These are phyloP conservation scores for Pogonocichla stellata DNA, from an alignment of 2,113 vertebrate species.

Conservation along the genomic window DNA sequence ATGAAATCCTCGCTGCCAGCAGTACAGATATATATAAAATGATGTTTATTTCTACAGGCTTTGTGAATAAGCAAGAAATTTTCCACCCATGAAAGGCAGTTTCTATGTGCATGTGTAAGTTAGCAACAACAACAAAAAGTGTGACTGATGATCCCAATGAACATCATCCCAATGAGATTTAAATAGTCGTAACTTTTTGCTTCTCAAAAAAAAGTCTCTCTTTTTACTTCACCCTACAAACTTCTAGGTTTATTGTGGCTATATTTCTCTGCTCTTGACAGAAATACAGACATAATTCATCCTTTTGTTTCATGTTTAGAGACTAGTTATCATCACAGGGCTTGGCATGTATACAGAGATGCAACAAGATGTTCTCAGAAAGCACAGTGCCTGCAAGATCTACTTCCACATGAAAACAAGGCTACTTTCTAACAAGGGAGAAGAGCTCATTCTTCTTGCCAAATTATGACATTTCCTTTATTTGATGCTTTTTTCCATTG, in stretches of 20 bases:
- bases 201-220: not conserved
- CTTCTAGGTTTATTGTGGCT: not conserved
- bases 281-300: not conserved
- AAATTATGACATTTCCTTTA: not conserved
- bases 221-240: not conserved
- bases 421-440: not conserved
- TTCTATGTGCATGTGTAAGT: conserved; percentile 15
- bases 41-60: conserved; percentile 47
- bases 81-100: conserved; percentile 59
- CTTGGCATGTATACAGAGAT: not conserved
- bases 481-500: not conserved
- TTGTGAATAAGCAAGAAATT: conserved; percentile 60
- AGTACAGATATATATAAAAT: conserved; percentile 40
- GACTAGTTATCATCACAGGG: not conserved
- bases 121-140: conserved; percentile 31
- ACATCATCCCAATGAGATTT: not conserved
- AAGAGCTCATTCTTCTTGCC: not conserved
- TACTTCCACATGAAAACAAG: not conserved
- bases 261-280: conserved; percentile 14
- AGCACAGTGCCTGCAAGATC: not conserved
- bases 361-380: not conserved
- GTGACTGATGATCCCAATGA: conserved; percentile 11
- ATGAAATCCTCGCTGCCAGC: conserved; percentile 32
- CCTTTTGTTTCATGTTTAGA: not conserved
- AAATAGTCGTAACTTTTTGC: not conserved